Percentiles rank a stretch among this genome's conserved stretches.
Evolutionary conservation across 2,113 vertebrate genomes (phyloP).

Genomic region (Vireo altiloquus): DNA sequence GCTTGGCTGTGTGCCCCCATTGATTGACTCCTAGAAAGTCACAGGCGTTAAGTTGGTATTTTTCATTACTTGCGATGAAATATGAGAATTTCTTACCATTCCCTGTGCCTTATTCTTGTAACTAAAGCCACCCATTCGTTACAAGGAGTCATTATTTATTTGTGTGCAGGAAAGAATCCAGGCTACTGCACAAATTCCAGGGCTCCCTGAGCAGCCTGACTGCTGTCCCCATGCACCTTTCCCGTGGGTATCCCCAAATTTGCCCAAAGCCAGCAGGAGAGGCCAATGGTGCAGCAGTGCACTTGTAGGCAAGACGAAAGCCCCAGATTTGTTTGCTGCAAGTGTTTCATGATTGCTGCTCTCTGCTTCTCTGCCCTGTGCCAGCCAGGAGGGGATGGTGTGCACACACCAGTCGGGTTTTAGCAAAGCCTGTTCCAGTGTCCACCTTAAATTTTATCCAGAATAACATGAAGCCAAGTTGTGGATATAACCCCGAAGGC

Average conservation of each 20-base stretch:
- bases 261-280: background rate
- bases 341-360: background rate
- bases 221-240: background rate
- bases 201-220: background rate
- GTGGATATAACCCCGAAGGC: constrained; percentile 36
- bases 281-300: background rate
- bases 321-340: background rate
- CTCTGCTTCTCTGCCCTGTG: background rate
- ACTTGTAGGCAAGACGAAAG: background rate
- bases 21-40: constrained; percentile 23
- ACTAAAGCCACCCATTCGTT: background rate
- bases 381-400: background rate
- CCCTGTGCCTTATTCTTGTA: background rate
- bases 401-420: background rate
- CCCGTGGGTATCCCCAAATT: rapidly evolving
- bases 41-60: constrained; percentile 41
- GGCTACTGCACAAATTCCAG: background rate
- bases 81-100: constrained; percentile 12
- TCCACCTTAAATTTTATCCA: constrained; percentile 59
- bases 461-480: background rate
- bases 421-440: background rate
- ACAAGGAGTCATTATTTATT: background rate
- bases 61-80: constrained; percentile 34
- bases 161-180: background rate
- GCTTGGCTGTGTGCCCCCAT: constrained; percentile 56